A percentile compares a stretch with the other conserved stretches of the same genome.
Evolutionary conservation across 2,113 vertebrate species (phyloP).

Genomic region (Catharus minimus): DNA sequence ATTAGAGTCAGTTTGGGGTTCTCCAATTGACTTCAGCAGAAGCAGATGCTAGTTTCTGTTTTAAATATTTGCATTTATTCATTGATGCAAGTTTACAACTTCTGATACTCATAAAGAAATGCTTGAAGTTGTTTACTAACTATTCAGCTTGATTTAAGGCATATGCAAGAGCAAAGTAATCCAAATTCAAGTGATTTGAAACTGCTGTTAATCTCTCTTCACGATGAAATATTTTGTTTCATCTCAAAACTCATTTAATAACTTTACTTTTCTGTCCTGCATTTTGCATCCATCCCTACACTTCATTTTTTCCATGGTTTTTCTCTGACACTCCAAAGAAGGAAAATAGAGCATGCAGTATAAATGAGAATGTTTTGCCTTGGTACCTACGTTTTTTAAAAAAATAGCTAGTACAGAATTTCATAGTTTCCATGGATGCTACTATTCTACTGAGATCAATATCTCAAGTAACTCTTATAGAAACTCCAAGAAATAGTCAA

Average conservation of each 20-base stretch:
- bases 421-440: neutral
- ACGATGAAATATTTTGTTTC: neutral
- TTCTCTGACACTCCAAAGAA: neutral
- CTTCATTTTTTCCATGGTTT: neutral
- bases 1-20: neutral
- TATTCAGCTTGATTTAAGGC: neutral
- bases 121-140: neutral
- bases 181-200: neutral
- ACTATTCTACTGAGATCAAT: neutral
- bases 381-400: neutral
- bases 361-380: neutral
- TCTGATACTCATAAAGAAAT: neutral
- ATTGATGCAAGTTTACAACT: neutral
- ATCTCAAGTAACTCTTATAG: neutral
- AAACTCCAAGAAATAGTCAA: neutral
- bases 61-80: neutral
- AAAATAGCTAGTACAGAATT: neutral
- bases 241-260: conserved; percentile 3
- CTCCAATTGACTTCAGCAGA: neutral
- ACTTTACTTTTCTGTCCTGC: neutral
- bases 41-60: neutral
- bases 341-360: neutral
- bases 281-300: neutral
- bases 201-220: neutral
- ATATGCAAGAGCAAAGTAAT: neutral